Base-by-base conservation (phyloP, 2,888 invertebrate species). In the Agrochola macilenta region DNA sequence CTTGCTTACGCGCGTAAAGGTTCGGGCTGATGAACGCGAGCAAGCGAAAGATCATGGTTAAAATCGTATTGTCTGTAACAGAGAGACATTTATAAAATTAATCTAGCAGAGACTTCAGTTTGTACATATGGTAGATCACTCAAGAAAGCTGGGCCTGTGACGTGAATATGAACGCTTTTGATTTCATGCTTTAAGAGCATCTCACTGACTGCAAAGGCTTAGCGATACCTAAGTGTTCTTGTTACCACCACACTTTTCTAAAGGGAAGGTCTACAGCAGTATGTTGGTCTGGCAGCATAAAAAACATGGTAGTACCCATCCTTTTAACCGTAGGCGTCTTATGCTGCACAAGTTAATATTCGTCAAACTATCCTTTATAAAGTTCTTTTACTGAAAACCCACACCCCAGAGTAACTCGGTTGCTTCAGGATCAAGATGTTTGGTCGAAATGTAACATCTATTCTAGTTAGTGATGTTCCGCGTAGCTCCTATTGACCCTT, bases 391-490 rank as follows among this genome's bases (percentile, higher is more conserved):
- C 35, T n/a, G 17, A 7, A 46, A 54, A 30, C 2, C 49, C 17
- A 17, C 17, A 52, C 11, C 12, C 7, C 9, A 52, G 3, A 23
- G 2, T 39, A 61, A 57, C 58, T 57, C 1, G 12, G 46, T 23
- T 12, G 26, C 35, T 46, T 35, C 9, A 63, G n/a, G 58, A 84
- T 69, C 57, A 84, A 83, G 77, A 81, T 71, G 26, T 74, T 84
- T 43, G 23, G 46, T 49, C 26, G 73, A 63, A 63, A 46, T 71
- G 66, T 73, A 72, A 69, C 76, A 78, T 88, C 77, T 82, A 83
- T 83, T 86, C 84, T 86, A 69, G 87, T 85, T 70, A 88, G 82
- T 84, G 82, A 81, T 86, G 89, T 87, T 83, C 76, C 76, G 76
- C 73, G 74, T 68, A 79, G 76, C 75, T 84, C 69, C 69, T 71